These are phyloP conservation scores for Drosophila siamana DNA, from an alignment of 2,888 invertebrate species.

Conservation along the genomic window DNA sequence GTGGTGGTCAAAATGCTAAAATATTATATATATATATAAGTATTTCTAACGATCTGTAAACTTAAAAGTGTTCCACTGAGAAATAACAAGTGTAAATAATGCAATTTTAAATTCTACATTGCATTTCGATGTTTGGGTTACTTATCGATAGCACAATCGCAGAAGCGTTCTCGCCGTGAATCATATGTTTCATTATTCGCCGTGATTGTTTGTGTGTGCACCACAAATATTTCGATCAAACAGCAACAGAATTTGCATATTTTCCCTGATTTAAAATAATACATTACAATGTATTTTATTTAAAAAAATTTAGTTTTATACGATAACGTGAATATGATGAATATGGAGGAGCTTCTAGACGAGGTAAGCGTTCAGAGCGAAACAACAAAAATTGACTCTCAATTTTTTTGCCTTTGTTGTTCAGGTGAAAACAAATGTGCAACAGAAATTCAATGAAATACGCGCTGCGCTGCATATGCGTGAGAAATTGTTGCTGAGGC, in stretches of 20 bases:
- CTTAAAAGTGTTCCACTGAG: no score
- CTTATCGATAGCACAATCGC: conserved; percentile 28
- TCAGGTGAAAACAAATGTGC: conserved; percentile 83
- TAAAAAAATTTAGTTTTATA: neutral
- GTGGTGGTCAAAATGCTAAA: neutral
- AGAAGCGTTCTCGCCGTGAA: conserved; percentile 29
- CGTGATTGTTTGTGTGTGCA: conserved; percentile 12
- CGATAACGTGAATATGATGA: conserved; percentile 3
- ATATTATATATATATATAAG: neutral
- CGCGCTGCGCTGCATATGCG: conserved; percentile 84
- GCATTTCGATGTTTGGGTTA: conserved; percentile 24
- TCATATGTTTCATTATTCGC: conserved; percentile 38
- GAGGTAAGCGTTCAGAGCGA: conserved; percentile 28
- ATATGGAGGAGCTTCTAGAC: conserved; percentile 44
- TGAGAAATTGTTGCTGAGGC: conserved; percentile 84
- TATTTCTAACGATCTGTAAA: no score
- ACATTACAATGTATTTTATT: conserved; percentile 31
- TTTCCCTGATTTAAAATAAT: conserved; percentile 25
- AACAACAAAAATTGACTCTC: neutral
- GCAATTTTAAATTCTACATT: no score
- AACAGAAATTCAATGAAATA: conserved; percentile 83
- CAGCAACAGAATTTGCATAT: conserved; percentile 56
- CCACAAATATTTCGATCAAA: conserved; percentile 50
- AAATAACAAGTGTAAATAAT: neutral
- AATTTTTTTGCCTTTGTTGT: neutral